Percentiles rank a stretch among this genome's conserved stretches.
Conservation (phyloP, 1,140 invertebrate genomes). For the Apis cerana region DNA sequence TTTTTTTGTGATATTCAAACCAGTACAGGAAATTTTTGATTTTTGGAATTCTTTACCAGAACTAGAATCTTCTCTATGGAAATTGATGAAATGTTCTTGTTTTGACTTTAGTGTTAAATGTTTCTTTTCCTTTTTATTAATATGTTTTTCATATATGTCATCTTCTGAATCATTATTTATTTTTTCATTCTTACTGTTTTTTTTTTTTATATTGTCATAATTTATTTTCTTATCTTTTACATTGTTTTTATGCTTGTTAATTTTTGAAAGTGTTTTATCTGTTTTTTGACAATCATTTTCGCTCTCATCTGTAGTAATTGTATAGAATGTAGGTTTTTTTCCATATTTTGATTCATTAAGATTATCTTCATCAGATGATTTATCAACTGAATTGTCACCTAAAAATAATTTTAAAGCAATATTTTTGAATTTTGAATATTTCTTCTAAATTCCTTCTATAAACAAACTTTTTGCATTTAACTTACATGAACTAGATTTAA, state of each 20-base stretch:
- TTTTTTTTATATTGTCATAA: background rate
- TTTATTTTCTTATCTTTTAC: background rate
- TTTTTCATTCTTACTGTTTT: background rate
- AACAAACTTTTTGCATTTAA: background rate
- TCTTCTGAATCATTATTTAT: background rate
- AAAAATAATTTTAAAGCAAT: background rate
- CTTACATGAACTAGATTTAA: background rate
- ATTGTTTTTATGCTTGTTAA: background rate
- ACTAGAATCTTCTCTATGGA: conserved; percentile 43
- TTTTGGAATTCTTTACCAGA: conserved; percentile 65
- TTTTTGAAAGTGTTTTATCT: background rate
- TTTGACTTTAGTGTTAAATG: background rate
- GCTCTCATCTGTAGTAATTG: background rate
- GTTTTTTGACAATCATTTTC: background rate
- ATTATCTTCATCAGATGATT: background rate
- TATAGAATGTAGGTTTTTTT: background rate
- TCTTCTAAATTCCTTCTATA: background rate
- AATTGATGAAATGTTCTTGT: background rate
- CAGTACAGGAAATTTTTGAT: conserved; percentile 15
- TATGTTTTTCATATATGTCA: background rate
- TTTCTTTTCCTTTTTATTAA: background rate
- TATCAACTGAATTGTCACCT: background rate
- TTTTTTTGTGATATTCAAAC: background rate
- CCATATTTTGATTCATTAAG: too few species aligned
- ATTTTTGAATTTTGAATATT: background rate